These are phyloP conservation scores for Vulpes ferrilata DNA, from an alignment of 2,113 vertebrate species.

Conservation along the genomic window DNA sequence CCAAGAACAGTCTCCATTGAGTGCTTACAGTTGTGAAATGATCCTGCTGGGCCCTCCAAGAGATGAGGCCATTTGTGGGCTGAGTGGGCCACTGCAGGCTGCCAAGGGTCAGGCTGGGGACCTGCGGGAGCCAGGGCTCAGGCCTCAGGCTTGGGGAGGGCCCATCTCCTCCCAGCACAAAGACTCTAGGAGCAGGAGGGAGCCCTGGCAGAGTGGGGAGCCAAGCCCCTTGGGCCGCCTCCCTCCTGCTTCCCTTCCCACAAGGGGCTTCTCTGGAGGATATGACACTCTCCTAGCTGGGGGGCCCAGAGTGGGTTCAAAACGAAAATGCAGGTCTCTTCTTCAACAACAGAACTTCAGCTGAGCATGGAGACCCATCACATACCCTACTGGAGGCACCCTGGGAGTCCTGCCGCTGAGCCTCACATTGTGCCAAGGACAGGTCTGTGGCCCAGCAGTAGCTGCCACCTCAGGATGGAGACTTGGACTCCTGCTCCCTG, in stretches of 20 bases:
- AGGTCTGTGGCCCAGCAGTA: background rate
- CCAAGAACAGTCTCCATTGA: conserved; percentile 78
- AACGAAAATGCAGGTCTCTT: background rate
- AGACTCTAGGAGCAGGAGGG: background rate
- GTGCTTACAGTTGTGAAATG: conserved; percentile 75
- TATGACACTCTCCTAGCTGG: background rate
- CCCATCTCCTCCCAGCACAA: background rate
- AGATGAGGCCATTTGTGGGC: conserved; percentile 73
- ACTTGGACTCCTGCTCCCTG: too few relatives aligned
- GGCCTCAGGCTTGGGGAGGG: background rate
- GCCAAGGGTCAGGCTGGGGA: conserved; percentile 75
- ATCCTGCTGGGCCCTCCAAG: conserved; percentile 64
- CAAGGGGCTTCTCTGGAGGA: background rate
- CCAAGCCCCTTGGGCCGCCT: background rate
- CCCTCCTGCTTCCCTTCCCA: background rate
- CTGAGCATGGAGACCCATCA: background rate
- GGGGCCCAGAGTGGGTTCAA: background rate
- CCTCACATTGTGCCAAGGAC: background rate
- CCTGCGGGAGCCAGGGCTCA: background rate
- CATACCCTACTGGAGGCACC: background rate
- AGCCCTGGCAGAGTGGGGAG: background rate
- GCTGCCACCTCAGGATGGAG: background rate
- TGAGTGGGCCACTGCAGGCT: conserved; percentile 50
- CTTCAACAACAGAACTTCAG: background rate
- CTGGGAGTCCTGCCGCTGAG: background rate